Evolutionary conservation across 2,888 invertebrate species (phyloP).

Genomic region (Ichneumoninae sp.): DNA sequence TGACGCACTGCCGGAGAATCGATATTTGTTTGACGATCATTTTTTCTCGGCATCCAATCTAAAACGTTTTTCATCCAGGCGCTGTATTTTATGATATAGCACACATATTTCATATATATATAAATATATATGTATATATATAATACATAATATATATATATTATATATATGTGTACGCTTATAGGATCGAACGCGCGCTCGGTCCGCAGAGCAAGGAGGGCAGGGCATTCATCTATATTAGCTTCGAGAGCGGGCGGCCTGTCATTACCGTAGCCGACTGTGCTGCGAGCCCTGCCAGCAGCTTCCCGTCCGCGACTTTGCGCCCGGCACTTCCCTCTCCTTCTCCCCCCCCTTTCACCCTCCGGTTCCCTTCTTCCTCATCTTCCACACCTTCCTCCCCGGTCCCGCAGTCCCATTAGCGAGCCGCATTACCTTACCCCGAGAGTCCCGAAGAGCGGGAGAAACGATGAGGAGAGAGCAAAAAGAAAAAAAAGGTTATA

Average conservation of each 20-base stretch:
- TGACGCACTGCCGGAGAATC: neutral
- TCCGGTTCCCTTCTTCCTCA: conserved; percentile 47
- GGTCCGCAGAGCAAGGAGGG: conserved; percentile 82
- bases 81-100: neutral
- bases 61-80: neutral
- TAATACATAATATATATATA: too few relatives aligned
- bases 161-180: conserved; percentile 34
- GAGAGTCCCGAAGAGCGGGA: conserved; percentile 57
- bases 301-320: conserved; percentile 60
- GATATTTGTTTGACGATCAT: neutral
- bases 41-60: neutral
- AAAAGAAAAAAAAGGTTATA: conserved; percentile 44
- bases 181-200: conserved; percentile 67
- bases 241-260: conserved; percentile 84
- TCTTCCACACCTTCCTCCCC: conserved; percentile 45
- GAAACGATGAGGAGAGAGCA: conserved; percentile 57
- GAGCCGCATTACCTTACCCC: conserved; percentile 73
- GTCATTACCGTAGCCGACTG: conserved; percentile 83
- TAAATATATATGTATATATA: conserved; percentile 4
- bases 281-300: conserved; percentile 71
- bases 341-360: conserved; percentile 48
- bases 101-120: conserved; percentile 2
- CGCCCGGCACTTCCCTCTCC: conserved; percentile 57
- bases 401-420: conserved; percentile 77
- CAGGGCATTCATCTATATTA: conserved; percentile 84